Base-by-base conservation (phyloP, 37 sponge, comb jelly and placozoan genomes). In the Diacarnus erythraeanus region DNA sequence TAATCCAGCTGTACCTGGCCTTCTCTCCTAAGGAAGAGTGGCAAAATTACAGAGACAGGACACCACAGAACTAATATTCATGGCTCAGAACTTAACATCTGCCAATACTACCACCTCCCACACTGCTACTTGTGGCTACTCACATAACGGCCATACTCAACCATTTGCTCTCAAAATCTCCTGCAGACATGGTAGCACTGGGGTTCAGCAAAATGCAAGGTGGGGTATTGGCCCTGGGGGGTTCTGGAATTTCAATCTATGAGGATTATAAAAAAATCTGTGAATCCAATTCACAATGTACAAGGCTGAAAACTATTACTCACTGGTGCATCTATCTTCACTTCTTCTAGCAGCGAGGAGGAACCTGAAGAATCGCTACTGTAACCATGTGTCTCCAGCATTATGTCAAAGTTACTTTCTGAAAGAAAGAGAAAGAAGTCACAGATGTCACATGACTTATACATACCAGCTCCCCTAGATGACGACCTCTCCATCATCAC, bases 131-230 rank as follows among this genome's bases (percentile, higher is more conserved):
- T 47, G 51, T 12, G 10, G 12, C 5, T 18, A 59, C 78, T 72
- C 40, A 95, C 95, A 42, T 68, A 18, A 56, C 33, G 12, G 57
- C 23, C 79, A 97, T 79, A 34, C 59, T 42, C 23, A 79, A 35
- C 97, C 97, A 97, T 61, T 79, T 81, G 43, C 79, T 76, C 71
- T 97, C 95, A 82, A 94, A 97, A 66, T 90, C 92, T 29, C 78
- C 75, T 21, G 97, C 80, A 64, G 82, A 64, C 25, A 97, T 69
- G 54, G 75, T 41, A 22, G 97, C 80, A 0, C 43, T 74, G 2
- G 87, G 87, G 60, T 88, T 84, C 34, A 97, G 87, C 0, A 86
- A 75, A 29, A 97, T 86, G 38, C 72, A 38, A 25, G 91, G 92
- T 27, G 93, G 81, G 4, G 59, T 63, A 57, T 38, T 10, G 20